Percentiles rank a stretch among this genome's conserved stretches.
These are phyloP conservation scores for Falco peregrinus DNA, from an alignment of 2,797 vertebrate species.

Conservation along the genomic window DNA sequence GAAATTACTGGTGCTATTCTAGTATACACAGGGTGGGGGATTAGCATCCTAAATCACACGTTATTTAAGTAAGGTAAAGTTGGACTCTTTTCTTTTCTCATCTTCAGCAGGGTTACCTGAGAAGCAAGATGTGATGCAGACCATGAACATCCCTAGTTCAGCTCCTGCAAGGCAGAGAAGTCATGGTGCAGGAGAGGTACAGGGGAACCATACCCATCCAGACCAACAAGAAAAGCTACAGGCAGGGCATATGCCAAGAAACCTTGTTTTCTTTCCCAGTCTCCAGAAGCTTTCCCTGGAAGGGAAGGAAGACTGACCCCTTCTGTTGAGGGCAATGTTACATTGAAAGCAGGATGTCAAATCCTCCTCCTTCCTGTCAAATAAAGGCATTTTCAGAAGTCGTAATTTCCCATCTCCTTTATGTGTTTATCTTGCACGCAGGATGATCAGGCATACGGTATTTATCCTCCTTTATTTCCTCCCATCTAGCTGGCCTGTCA, in stretches of 20 bases:
- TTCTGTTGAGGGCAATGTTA: neutral
- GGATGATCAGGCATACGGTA: neutral
- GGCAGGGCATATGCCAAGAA: neutral
- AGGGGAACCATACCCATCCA: neutral
- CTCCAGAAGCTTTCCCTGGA: neutral
- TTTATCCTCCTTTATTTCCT: neutral
- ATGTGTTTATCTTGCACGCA: neutral
- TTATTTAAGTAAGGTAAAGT: neutral
- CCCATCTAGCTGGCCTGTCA: neutral
- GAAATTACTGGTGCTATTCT: neutral
- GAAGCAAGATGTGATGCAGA: neutral
- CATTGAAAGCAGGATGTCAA: neutral
- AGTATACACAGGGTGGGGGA: neutral
- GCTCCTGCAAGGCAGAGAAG: neutral
- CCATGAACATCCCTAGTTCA: neutral
- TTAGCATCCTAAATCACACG: neutral
- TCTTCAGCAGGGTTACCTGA: neutral
- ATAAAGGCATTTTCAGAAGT: neutral
- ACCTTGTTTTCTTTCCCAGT: neutral
- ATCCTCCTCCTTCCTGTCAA: neutral
- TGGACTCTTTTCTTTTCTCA: neutral
- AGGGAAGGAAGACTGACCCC: neutral
- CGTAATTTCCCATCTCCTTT: neutral
- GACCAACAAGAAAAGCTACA: neutral
- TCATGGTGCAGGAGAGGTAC: neutral